Percentiles rank a stretch among this genome's conserved stretches.
phyloP scores from a whole-genome alignment of 2,113 vertebrate genomes.

The Siphamia tubifer region DNA sequence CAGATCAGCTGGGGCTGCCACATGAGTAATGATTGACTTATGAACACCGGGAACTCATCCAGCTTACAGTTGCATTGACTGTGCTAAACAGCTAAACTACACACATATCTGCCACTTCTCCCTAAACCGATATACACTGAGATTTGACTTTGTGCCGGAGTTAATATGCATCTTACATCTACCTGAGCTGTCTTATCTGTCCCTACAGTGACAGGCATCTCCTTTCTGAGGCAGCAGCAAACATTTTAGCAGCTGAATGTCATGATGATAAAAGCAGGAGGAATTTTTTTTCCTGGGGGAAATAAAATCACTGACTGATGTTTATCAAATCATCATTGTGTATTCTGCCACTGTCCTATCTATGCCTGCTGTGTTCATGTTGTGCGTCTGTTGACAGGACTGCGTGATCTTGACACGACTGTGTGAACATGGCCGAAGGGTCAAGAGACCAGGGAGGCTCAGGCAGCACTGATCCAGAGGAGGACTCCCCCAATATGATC shows the following conservation, averaged over 20 bases:
- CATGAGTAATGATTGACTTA: neutral
- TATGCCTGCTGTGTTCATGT: neutral
- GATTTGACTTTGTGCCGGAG: slow-evolving; percentile 14
- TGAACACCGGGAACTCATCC: slow-evolving; percentile 23
- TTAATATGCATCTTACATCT: slow-evolving; percentile 42
- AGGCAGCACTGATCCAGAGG: slow-evolving; percentile 84
- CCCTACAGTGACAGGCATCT: slow-evolving; percentile 23
- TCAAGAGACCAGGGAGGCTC: slow-evolving; percentile 78
- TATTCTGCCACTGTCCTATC: neutral
- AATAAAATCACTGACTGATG: slow-evolving; percentile 27
- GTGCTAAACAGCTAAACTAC: neutral
- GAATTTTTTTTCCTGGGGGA: neutral
- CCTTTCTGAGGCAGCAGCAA: neutral
- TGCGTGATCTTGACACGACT: slow-evolving; percentile 28
- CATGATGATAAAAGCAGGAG: slow-evolving; percentile 17
- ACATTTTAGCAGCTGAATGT: slow-evolving; percentile 49
- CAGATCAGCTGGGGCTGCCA: neutral
- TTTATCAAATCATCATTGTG: slow-evolving; percentile 31
- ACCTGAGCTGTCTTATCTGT: slow-evolving; percentile 42
- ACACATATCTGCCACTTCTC: neutral
- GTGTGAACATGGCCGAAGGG: slow-evolving; percentile 87
- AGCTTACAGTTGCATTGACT: neutral
- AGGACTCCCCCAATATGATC: slow-evolving; percentile 96
- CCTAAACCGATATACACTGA: neutral
- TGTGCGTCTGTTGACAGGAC: slow-evolving; percentile 1